Conservation (phyloP, 2,113 vertebrate genomes). For the Gavialis gangeticus region DNA sequence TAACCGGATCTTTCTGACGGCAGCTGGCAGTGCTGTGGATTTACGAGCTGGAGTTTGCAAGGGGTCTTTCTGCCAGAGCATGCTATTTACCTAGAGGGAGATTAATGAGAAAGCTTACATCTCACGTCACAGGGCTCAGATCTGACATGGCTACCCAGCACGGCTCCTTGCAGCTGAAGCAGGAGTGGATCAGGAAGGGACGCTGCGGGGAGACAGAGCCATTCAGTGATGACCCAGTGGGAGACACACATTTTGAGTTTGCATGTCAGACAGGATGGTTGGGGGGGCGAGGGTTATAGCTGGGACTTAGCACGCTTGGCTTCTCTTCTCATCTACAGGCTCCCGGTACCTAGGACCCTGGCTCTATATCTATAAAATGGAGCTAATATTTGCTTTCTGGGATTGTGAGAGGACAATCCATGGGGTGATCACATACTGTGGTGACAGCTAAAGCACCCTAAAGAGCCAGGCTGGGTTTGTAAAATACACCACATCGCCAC, state of each 20-base stretch:
- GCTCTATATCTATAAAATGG: no score
- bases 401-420: no score
- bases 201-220: background rate
- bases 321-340: background rate
- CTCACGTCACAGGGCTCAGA: background rate
- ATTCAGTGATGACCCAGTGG: background rate
- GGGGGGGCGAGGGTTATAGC: background rate
- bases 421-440: no score
- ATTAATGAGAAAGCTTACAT: background rate
- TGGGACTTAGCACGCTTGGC: background rate
- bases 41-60: conserved; percentile 22
- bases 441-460: no score
- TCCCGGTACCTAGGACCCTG: no score
- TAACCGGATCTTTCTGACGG: background rate
- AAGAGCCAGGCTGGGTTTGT: no score
- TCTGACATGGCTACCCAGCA: rapidly evolving
- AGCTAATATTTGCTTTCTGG: no score
- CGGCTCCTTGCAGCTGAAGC: background rate
- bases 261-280: background rate
- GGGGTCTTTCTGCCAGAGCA: background rate
- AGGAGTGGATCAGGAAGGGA: background rate
- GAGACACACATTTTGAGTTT: background rate
- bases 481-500: no score
- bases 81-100: background rate
- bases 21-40: background rate